Percentiles rank a stretch among this genome's conserved stretches.
Conservation (phyloP, 2,797 vertebrate species). For the Psittacula derbiana region DNA sequence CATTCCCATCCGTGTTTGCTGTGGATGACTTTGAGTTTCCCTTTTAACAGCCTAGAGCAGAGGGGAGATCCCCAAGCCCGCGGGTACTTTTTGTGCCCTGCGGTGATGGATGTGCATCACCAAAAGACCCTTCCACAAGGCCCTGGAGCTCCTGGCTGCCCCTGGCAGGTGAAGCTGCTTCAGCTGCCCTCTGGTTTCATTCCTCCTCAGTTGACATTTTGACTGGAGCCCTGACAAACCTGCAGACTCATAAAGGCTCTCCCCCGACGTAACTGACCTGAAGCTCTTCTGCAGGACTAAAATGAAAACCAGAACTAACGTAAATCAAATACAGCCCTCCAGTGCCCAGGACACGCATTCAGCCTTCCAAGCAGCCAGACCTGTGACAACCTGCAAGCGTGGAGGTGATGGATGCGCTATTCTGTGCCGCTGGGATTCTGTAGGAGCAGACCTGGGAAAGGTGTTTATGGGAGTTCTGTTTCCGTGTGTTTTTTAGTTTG, state of each 20-base stretch:
- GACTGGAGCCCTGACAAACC: background rate
- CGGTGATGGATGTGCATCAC: background rate
- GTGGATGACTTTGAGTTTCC: background rate
- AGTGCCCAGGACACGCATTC: background rate
- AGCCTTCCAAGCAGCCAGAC: background rate
- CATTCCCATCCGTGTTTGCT: background rate
- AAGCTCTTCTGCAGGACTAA: background rate
- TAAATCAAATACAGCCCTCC: background rate
- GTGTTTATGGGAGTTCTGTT: background rate
- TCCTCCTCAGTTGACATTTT: background rate
- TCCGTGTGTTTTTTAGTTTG: background rate
- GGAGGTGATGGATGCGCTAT: background rate
- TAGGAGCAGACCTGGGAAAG: background rate
- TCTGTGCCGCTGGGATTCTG: background rate
- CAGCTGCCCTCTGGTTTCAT: background rate
- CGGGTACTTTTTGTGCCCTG: background rate
- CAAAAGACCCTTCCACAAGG: background rate
- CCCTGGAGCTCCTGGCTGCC: background rate
- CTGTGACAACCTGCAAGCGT: rapidly evolving
- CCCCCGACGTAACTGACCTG: background rate
- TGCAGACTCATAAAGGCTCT: background rate
- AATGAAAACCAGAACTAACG: background rate
- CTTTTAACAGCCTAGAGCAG: rapidly evolving
- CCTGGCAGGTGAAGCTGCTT: background rate
- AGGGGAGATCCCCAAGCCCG: background rate